phyloP scores from a whole-genome alignment of 2,888 invertebrate genomes.

The Hyposoter didymator region DNA sequence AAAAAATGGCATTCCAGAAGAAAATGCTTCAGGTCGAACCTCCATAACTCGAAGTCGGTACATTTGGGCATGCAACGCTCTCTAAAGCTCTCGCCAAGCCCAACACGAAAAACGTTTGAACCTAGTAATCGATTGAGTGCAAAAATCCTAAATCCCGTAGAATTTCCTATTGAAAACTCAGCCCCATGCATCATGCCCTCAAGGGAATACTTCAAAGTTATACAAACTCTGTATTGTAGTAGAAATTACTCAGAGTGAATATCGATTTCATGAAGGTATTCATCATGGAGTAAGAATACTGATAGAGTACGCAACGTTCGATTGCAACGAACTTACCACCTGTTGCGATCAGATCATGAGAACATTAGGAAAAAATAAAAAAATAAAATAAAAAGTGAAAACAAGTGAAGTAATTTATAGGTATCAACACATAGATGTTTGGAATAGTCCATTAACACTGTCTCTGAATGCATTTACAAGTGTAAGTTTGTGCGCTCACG shows the following conservation, averaged over 20 bases:
- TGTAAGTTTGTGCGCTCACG: neutral
- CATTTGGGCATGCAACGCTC: too few species aligned
- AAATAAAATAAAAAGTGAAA: neutral
- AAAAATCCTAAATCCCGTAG: neutral
- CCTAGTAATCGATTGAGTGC: neutral
- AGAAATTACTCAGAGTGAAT: neutral
- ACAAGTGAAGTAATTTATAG: conserved; percentile 25
- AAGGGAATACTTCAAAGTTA: neutral
- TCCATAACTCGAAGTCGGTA: too few species aligned
- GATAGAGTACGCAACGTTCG: neutral
- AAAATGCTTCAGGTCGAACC: too few species aligned
- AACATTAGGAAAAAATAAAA: neutral
- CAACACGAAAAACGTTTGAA: neutral
- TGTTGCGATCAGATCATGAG: neutral
- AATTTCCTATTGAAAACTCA: neutral
- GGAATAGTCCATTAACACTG: conserved; percentile 43
- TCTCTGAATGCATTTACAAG: conserved; percentile 5
- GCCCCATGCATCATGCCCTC: neutral
- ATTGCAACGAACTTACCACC: neutral
- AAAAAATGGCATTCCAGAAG: too few species aligned
- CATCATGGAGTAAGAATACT: too few species aligned
- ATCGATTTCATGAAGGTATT: neutral
- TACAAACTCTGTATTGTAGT: neutral
- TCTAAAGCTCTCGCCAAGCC: neutral
- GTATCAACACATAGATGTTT: conserved; percentile 7